A percentile compares a stretch with the other conserved stretches of the same genome.
These are phyloP conservation scores for Xestia c-nigrum DNA, from an alignment of 2,888 invertebrate genomes.

Conservation along the genomic window DNA sequence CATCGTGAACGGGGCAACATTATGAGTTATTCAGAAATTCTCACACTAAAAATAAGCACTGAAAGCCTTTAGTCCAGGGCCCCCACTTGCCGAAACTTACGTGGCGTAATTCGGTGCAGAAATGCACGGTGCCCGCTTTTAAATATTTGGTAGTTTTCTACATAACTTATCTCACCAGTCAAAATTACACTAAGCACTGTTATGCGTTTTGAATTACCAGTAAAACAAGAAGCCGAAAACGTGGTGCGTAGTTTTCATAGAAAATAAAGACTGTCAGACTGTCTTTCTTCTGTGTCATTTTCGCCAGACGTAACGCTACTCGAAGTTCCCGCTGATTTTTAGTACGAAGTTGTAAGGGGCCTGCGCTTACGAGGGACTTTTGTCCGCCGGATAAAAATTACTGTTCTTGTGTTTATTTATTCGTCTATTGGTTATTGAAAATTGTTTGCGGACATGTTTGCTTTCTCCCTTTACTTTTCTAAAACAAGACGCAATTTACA, in stretches of 20 bases:
- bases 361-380: no score
- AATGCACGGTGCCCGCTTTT: neutral
- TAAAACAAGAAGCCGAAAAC: neutral
- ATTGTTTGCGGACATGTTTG: no score
- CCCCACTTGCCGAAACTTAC: neutral
- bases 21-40: slow-evolving; percentile 71
- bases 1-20: slow-evolving; percentile 76
- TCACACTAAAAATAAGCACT: slow-evolving; percentile 70
- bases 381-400: no score
- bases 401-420: no score
- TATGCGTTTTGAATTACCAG: neutral
- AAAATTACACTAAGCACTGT: neutral
- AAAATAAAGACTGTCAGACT: neutral
- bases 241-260: neutral
- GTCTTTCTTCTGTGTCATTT: neutral
- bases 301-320: neutral
- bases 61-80: slow-evolving; percentile 58
- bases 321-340: neutral
- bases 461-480: no score
- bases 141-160: neutral
- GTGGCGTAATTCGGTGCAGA: neutral
- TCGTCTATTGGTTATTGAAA: no score
- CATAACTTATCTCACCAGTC: no score
- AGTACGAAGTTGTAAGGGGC: no score
- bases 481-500: neutral